Percentiles rank a stretch among this genome's conserved stretches.
phyloP scores from a whole-genome alignment of 2,797 vertebrate species.

The Acanthurus leucopareius region DNA sequence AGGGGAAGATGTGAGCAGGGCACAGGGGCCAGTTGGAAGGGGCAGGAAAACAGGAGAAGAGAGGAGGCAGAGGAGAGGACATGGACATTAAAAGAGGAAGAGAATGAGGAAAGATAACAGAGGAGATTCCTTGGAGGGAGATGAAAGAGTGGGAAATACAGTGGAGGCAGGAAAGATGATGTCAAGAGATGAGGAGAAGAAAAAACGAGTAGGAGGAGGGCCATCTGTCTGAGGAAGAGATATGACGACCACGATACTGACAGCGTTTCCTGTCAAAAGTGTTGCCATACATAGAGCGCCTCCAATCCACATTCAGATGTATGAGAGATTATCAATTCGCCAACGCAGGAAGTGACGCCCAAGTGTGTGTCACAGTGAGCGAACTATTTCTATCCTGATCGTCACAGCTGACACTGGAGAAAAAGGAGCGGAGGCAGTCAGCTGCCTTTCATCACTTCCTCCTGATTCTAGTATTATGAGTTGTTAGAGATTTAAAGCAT shows the following conservation, averaged over 20 bases:
- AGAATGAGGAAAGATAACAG: neutral
- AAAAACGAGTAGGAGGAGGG: slow-evolving; percentile 4
- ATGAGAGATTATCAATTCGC: slow-evolving; percentile 10
- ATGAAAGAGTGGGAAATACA: neutral
- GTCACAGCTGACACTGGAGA: slow-evolving; percentile 23
- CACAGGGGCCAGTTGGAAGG: slow-evolving; percentile 23
- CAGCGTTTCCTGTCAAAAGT: slow-evolving; percentile 13
- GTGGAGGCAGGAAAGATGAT: slow-evolving; percentile 10
- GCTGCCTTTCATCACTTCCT: neutral
- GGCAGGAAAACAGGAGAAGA: slow-evolving; percentile 16
- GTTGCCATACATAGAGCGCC: slow-evolving; percentile 23
- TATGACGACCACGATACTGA: slow-evolving; percentile 1
- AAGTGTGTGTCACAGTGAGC: neutral
- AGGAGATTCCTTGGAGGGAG: neutral
- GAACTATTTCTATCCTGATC: slow-evolving; percentile 42
- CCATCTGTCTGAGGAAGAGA: slow-evolving; percentile 21
- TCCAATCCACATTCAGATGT: neutral
- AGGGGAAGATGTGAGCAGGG: slow-evolving; percentile 63
- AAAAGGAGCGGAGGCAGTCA: slow-evolving; percentile 12
- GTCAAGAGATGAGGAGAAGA: neutral
- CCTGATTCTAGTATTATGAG: slow-evolving; percentile 4
- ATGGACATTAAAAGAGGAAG: neutral
- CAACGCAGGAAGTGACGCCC: slow-evolving; percentile 34
- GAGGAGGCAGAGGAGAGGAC: neutral
- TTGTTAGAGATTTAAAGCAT: neutral